Conservation (phyloP, 2,797 vertebrate genomes). For the Enteromius mattozi region DNA sequence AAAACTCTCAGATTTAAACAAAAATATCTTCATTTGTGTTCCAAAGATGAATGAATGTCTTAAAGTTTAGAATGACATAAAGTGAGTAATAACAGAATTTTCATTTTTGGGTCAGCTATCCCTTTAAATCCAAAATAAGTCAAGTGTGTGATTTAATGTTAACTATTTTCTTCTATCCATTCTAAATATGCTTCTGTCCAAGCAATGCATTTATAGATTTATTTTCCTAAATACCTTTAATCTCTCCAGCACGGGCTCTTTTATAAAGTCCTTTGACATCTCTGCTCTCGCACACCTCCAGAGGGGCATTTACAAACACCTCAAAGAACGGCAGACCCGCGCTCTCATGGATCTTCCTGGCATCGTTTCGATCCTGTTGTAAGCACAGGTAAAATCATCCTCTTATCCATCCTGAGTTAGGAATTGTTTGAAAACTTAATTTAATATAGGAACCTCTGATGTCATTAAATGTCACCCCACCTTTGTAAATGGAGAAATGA, state of each 20-base stretch:
- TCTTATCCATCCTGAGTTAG: not conserved
- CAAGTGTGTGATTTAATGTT: not conserved
- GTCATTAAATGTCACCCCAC: slow-evolving; percentile 68
- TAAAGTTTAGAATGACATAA: not conserved
- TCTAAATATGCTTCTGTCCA: not conserved
- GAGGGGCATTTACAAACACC: slow-evolving; percentile 90
- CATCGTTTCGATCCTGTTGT: slow-evolving; percentile 88
- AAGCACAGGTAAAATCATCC: not conserved
- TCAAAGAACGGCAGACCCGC: slow-evolving; percentile 93
- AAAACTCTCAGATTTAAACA: not conserved
- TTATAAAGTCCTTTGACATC: slow-evolving; percentile 99
- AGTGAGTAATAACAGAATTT: not conserved
- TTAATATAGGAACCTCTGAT: not conserved
- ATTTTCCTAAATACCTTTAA: slow-evolving; percentile 86
- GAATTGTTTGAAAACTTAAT: not conserved
- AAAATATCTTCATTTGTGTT: not conserved
- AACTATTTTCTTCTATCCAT: not conserved
- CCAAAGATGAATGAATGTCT: not conserved
- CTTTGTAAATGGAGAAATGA: slow-evolving; percentile 94
- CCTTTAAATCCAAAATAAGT: not conserved
- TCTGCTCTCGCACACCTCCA: slow-evolving; percentile 93
- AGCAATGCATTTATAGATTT: not conserved
- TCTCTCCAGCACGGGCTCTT: slow-evolving; percentile 95
- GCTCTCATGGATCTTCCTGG: slow-evolving; percentile 84
- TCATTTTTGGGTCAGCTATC: not conserved